Evolutionary conservation across 2,113 vertebrate genomes (phyloP).

Genomic region (Cryptotis parvus): DNA sequence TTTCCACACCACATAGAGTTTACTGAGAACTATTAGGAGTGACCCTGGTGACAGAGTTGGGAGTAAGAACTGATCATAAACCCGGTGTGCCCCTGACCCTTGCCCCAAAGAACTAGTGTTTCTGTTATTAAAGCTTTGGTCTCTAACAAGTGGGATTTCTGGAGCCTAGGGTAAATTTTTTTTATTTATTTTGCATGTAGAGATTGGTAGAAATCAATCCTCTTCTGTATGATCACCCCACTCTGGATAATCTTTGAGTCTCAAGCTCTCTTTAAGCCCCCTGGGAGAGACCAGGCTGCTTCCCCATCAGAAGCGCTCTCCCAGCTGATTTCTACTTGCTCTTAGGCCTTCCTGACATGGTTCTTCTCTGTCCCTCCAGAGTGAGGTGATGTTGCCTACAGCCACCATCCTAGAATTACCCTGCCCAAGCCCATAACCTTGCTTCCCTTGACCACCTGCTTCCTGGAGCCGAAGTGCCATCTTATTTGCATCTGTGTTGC

Average conservation of each 20-base stretch:
- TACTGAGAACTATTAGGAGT: no score
- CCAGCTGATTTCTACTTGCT: background rate
- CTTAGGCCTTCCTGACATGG: background rate
- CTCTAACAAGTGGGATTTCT: background rate
- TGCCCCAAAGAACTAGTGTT: background rate
- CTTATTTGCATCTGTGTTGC: accelerated
- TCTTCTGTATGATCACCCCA: no score
- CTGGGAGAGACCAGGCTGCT: background rate
- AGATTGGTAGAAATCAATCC: background rate
- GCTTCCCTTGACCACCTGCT: accelerated
- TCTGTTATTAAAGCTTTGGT: background rate
- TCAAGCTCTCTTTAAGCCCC: no score
- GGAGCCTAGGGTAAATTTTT: background rate
- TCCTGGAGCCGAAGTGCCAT: background rate
- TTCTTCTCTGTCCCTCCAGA: background rate
- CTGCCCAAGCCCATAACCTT: background rate
- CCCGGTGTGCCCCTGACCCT: no score
- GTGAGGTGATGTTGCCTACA: background rate
- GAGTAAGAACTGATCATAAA: no score
- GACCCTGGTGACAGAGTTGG: no score
- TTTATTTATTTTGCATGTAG: conserved; percentile 13
- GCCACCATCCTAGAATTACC: no score
- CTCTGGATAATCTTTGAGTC: no score
- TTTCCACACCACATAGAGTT: background rate
- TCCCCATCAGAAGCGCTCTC: background rate